A percentile compares a stretch with the other conserved stretches of the same genome.
Evolutionary conservation across 2,888 invertebrate species (phyloP).

Genomic region (Eudemis profundana): DNA sequence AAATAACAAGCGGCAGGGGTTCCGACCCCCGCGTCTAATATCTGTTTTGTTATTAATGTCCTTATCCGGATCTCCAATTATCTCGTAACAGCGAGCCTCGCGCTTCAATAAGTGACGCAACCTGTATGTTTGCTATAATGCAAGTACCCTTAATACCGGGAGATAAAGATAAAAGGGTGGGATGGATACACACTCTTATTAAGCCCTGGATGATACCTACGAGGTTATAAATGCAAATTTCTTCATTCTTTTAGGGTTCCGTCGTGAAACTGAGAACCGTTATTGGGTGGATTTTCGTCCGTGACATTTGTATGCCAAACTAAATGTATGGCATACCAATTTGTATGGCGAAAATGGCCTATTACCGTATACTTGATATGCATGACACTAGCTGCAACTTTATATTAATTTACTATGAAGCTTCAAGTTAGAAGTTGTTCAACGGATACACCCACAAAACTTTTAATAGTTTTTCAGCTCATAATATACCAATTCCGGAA

Average conservation of each 20-base stretch:
- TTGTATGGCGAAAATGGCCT: too few relatives aligned
- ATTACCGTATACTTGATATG: not conserved
- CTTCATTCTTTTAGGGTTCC: not conserved
- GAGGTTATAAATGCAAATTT: slow-evolving; percentile 10
- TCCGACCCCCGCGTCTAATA: slow-evolving; percentile 67
- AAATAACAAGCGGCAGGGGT: slow-evolving; percentile 68
- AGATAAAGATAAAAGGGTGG: slow-evolving; percentile 24
- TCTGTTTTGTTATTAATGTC: slow-evolving; percentile 80
- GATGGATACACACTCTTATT: slow-evolving; percentile 6
- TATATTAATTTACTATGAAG: not conserved
- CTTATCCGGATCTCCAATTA: slow-evolving; percentile 77
- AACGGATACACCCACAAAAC: not conserved
- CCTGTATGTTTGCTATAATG: slow-evolving; percentile 56
- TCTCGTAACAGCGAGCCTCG: slow-evolving; percentile 60
- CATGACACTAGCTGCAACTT: not conserved
- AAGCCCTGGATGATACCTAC: not conserved
- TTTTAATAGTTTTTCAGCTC: slow-evolving; percentile 7
- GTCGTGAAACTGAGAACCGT: not conserved
- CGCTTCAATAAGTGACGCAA: slow-evolving; percentile 59
- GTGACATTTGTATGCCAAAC: too few relatives aligned
- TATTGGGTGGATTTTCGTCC: too few relatives aligned
- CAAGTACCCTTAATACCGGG: slow-evolving; percentile 41
- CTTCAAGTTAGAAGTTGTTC: not conserved
- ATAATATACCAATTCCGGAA: slow-evolving; percentile 13
- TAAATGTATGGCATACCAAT: too few relatives aligned